phyloP scores from a whole-genome alignment of 2,113 vertebrate genomes.

The Glaucidium brasilianum region DNA sequence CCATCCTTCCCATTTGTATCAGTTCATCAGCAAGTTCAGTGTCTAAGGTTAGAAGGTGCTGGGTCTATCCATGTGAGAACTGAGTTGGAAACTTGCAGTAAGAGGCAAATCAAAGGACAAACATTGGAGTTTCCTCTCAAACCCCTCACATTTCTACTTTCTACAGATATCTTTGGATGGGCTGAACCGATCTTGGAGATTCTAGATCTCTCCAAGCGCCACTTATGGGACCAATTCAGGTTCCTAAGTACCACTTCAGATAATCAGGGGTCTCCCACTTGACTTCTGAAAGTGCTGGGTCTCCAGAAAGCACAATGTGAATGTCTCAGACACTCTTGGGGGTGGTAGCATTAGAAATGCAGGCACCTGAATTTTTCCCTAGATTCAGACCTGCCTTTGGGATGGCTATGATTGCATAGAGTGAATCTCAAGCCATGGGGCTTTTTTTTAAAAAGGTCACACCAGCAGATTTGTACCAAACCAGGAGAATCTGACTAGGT shows the following conservation, averaged over 20 bases:
- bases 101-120: neutral
- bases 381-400: neutral
- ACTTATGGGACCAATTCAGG: neutral
- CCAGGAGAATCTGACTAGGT: neutral
- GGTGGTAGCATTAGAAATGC: neutral
- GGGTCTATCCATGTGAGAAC: neutral
- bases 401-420: neutral
- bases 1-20: neutral
- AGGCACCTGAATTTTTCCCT: neutral
- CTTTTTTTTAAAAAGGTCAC: neutral
- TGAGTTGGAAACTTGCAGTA: neutral
- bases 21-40: neutral
- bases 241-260: neutral
- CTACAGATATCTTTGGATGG: neutral
- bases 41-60: neutral
- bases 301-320: neutral
- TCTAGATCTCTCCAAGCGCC: neutral
- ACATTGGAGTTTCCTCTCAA: neutral
- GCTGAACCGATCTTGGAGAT: neutral
- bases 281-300: neutral
- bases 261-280: accelerated
- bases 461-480: neutral
- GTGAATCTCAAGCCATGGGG: neutral
- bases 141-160: neutral
- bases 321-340: neutral